Evolutionary conservation across 2,797 vertebrate species (phyloP), one percentile per base, ranked within the genome.

Genomic region (Bovichtus variegatus): DNA sequence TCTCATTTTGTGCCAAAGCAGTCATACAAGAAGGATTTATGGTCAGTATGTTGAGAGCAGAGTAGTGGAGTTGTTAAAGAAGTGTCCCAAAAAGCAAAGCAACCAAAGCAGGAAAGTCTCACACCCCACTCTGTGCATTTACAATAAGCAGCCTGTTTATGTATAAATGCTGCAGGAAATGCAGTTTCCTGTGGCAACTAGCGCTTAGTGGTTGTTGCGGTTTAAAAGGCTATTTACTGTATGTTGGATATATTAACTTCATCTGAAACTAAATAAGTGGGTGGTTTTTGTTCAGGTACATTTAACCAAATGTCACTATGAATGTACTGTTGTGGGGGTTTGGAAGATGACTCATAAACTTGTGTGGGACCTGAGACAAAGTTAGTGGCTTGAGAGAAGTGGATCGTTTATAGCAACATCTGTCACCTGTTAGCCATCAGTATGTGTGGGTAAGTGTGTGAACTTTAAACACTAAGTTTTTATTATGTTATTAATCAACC

Each of bases 281-380:
- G 36, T 13, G 4, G 61, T 67, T 55, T 5, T 6, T 34, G 13
- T 63, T 66, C 2, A 21, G n/a, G 38, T 58, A 29, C 13, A 41
- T 74, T 11, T 70, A 4, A 2, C 10, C 13, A 60, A 34, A 40
- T 38, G 10, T 29, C 2, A 9, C 3, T 5, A 0, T 31, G 0
- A 40, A 15, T 38, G 29, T 60, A 15, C 18, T 68, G 5, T 11
- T 38, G 19, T 3, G 21, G 44, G 40, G 40, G 59, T 51, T 38
- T 61, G 38, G 74, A 40, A 61, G 6, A 9, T 84, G 69, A 84
- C 50, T 85, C 80, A 81, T 6, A 15, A 27, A 50, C 16, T 27
- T 71, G 54, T 67, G 71, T 78, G 66, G 34, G 70, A 57, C 46
- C 38, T 59, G 1, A 8, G 27, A 23, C 21, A 9, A 54, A 38